A percentile compares a stretch with the other conserved stretches of the same genome.
Conservation (phyloP, 2,797 vertebrate species). For the Lepus townsendii region DNA sequence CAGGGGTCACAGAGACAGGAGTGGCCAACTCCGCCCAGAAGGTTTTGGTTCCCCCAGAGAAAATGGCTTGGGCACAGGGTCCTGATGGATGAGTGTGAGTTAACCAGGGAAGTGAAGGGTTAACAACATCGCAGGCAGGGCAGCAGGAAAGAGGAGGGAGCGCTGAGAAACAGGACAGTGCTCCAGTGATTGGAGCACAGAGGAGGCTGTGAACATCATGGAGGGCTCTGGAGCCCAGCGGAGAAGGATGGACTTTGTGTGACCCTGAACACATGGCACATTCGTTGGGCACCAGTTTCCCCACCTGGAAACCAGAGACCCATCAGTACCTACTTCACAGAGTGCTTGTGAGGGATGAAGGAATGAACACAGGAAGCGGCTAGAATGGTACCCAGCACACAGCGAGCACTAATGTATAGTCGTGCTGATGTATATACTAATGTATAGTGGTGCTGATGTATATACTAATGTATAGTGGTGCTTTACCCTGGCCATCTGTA, state of each 20-base stretch:
- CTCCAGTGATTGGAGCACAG: neutral
- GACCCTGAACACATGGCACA: neutral
- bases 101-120: neutral
- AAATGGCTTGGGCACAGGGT: neutral
- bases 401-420: neutral
- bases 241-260: neutral
- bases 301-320: neutral
- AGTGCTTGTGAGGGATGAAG: neutral
- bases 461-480: neutral
- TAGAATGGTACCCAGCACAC: neutral
- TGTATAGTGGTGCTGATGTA: fast-evolving
- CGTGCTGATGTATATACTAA: neutral
- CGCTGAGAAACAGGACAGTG: neutral
- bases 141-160: neutral
- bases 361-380: neutral
- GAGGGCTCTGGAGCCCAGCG: neutral
- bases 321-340: neutral
- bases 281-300: neutral
- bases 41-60: neutral
- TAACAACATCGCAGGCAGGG: neutral
- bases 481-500: neutral
- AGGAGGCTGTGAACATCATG: neutral
- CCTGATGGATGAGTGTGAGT: neutral
- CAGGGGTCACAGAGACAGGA: neutral
- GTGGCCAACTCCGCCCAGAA: neutral